Evolutionary conservation across 2,888 invertebrate genomes (phyloP), one percentile per base, ranked within the genome.

Genomic region (Calephelis perditalis): DNA sequence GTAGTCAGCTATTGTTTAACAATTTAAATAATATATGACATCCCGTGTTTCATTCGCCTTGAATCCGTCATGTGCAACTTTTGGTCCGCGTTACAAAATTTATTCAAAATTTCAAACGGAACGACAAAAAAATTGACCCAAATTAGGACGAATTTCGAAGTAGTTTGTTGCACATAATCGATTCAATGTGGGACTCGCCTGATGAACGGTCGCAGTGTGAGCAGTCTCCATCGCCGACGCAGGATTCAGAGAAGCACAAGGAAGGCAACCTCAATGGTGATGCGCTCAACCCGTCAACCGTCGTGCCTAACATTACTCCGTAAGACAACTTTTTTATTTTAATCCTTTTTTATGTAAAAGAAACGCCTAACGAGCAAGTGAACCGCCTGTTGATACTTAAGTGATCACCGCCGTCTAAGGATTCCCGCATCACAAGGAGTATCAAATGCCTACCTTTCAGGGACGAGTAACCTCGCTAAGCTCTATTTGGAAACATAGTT

Each of bases 121-220:
- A 73, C 70, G 67, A 65, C 63, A 61, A 63, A 64, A 58, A 62
- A 74, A 86, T 83, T 82, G 84, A 84, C 78, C 79, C 73, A 77
- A 79, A 76, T 74, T 89, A 90, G 90, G 90, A 90, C 83, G 91
- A 91, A 76, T 91, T 91, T 82, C 90, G 91, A 77, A 91, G 91
- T 91, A 91, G 91, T 82, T 85, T 91, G 90, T 91, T 91, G 91
- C 91, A 91, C 91, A 91, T 91, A 89, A 91, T 91, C 86, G 91
- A 91, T 91, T 91, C 91, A 91, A 80, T 91, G 91, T 91, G 91
- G 91, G 91, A 91, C 87, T 91, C 91, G 88, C 85, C 91, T 84
- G 91, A 90, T 85, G 91, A 91, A 86, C 84, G 81, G 81, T 90
- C 91, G 86, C 91, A 91, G 91, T 84, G 91, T 77, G 89, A 90